These are phyloP conservation scores for Limnephilus lunatus DNA, from an alignment of 2,888 invertebrate genomes.

Conservation along the genomic window DNA sequence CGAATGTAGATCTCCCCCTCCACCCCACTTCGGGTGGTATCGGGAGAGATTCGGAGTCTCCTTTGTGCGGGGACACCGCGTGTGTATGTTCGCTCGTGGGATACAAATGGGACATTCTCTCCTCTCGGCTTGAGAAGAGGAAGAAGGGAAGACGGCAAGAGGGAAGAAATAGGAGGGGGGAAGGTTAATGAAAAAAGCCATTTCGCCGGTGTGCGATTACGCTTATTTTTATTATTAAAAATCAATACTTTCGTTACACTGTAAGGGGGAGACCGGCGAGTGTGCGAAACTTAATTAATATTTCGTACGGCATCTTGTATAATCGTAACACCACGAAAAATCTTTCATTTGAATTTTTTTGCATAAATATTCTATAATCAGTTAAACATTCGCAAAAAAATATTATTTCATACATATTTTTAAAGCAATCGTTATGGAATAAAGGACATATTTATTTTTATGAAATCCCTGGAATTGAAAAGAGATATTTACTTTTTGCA, in stretches of 20 bases:
- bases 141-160: conserved; percentile 17
- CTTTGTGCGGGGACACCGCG: conserved; percentile 64
- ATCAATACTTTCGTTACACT: conserved; percentile 52
- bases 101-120: conserved; percentile 55
- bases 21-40: not conserved
- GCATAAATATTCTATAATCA: not conserved
- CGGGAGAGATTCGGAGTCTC: conserved; percentile 50
- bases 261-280: conserved; percentile 8
- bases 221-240: conserved; percentile 59
- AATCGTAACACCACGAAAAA: not conserved
- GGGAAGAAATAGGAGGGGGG: conserved; percentile 49
- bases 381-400: not conserved
- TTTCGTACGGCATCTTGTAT: conserved; percentile 1
- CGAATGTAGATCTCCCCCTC: conserved; percentile 57
- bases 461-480: not conserved
- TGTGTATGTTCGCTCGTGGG: conserved; percentile 62
- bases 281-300: conserved; percentile 31
- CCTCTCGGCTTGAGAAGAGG: conserved; percentile 39
- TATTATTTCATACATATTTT: not conserved
- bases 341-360: not conserved
- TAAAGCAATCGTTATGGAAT: not conserved
- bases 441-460: not conserved
- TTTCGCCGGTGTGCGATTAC: conserved; percentile 60
- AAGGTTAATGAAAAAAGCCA: conserved; percentile 66
- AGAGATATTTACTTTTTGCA: not conserved